Evolutionary conservation across 2,113 vertebrate species (phyloP), one percentile per base, ranked within the genome.

Genomic region (Equus przewalskii): DNA sequence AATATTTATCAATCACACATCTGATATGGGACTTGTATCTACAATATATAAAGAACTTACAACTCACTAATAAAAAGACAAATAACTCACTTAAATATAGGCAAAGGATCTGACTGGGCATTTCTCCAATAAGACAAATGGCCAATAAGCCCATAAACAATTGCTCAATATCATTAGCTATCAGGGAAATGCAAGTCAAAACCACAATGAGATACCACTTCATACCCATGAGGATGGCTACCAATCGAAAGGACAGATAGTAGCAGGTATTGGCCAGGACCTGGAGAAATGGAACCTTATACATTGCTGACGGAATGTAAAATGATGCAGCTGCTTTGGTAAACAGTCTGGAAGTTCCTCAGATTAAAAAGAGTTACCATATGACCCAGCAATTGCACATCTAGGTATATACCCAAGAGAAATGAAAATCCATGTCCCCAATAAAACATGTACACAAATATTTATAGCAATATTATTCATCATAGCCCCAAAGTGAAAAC

Each of bases 61-160:
- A 95, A 95, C 51, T 91, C 88, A 85, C 65, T 62, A 58, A 69
- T 41, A 79, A 83, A 89, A 28, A 75, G 41, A 41, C 54, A 90
- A 94, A 94, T 49, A 80, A 64, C 19, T 7, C 60, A 76, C 82
- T 60, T 89, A 89, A 76, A 93, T 76, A 46, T 76, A 93, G 19
- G 44, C 33, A 84, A 76, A 93, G 15, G 33, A 65, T 75, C 58
- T 82, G 4, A 93, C 60, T n/a, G 69, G 26, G 62, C 10, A 60
- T 51, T 91, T 69, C 69, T 75, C 69, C 69, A 76, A n/a, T 18
- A 70, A 86, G 30, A 72, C 67, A 54, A 79, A 90, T 36, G 67
- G 30, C 30, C 51, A 91, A n/a, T 22, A 73, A 62, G 30, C 49
- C 58, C 16, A 36, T 14, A 28, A 58, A 86, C 64, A 86, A 69